Conservation (phyloP, 2,797 vertebrate species). For the Acanthopagrus latus region DNA sequence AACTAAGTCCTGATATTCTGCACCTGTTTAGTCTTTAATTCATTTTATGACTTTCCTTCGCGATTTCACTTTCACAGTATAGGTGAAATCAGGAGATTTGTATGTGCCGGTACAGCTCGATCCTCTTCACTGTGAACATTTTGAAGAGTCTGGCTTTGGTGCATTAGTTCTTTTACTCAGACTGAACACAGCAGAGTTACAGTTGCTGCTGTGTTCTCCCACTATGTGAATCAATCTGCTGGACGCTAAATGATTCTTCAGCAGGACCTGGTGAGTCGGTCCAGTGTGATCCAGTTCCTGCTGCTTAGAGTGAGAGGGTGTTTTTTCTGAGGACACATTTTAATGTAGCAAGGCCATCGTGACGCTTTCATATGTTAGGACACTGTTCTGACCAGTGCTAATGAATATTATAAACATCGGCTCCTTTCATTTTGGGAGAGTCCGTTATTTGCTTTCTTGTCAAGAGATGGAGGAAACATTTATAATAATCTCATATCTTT, state of each 20-base stretch:
- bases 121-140: not conserved
- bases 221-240: constrained; percentile 26
- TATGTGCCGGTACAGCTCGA: constrained; percentile 8
- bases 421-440: not conserved
- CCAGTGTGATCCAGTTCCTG: not conserved
- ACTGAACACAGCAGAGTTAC: not conserved
- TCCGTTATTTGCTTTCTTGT: not conserved
- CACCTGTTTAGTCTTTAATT: not conserved
- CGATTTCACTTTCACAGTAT: not conserved
- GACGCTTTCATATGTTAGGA: not conserved
- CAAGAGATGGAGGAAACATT: not conserved
- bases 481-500: not conserved
- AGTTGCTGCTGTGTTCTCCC: not conserved
- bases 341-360: not conserved
- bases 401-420: not conserved
- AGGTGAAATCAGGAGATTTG: not conserved
- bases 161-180: not conserved
- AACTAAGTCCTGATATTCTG: not conserved
- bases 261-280: constrained; percentile 23
- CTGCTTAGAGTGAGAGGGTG: not conserved
- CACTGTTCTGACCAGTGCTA: not conserved
- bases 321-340: constrained; percentile 26
- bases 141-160: not conserved
- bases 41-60: not conserved
- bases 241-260: constrained; percentile 25